Evolutionary conservation across 2,113 vertebrate species (phyloP).

Genomic region (Pollimyrus isidori): DNA sequence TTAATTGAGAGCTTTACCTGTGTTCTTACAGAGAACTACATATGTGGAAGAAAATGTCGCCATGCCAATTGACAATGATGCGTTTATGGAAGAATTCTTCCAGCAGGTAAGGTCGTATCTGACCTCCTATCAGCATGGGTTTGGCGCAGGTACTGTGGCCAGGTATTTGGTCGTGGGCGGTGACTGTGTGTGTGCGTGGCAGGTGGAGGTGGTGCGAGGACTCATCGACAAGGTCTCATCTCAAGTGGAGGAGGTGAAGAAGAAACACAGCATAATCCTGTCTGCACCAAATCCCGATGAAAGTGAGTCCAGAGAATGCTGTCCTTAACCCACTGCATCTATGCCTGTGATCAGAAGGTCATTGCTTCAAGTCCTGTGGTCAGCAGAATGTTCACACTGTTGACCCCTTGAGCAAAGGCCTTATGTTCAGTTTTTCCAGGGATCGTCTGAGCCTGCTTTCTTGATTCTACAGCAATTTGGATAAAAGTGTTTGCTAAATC

Average conservation of each 20-base stretch:
- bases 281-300: constrained; percentile 87
- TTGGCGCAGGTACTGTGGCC: neutral
- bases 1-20: neutral
- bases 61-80: constrained; percentile 68
- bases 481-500: neutral
- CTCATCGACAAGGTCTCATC: constrained; percentile 71
- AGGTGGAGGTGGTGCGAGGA: constrained; percentile 85
- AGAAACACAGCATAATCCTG: constrained; percentile 86
- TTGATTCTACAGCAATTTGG: neutral
- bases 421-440: neutral
- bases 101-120: constrained; percentile 64
- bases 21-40: constrained; percentile 54
- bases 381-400: neutral
- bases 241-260: constrained; percentile 83
- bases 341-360: neutral
- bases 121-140: neutral
- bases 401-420: neutral
- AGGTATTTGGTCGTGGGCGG: neutral
- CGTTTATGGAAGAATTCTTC: constrained; percentile 91
- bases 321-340: neutral
- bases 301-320: constrained; percentile 58
- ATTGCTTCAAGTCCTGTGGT: neutral
- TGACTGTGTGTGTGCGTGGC: constrained; percentile 3
- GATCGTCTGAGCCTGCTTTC: neutral
- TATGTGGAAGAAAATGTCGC: constrained; percentile 69